phyloP scores from a whole-genome alignment of 2,797 vertebrate species.

The Falco peregrinus region DNA sequence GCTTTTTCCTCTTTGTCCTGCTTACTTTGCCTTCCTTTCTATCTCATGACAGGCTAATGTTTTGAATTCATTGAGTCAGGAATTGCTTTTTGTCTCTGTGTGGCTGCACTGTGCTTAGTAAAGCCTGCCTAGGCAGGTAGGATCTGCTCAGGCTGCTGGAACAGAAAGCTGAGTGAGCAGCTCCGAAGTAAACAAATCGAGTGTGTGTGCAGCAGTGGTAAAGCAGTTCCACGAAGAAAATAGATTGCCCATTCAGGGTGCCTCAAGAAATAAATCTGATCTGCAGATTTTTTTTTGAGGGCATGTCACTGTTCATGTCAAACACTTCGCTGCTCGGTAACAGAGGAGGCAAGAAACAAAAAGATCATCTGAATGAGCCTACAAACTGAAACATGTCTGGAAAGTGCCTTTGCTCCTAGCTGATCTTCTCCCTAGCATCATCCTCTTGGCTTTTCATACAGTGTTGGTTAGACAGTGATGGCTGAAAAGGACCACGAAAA shows the following conservation, averaged over 20 bases:
- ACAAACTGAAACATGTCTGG: background rate
- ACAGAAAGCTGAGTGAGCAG: background rate
- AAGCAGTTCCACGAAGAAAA: background rate
- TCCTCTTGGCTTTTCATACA: background rate
- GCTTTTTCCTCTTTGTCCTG: background rate
- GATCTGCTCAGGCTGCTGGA: background rate
- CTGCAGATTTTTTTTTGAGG: background rate
- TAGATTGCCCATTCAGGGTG: rapidly evolving
- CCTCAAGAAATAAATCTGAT: background rate
- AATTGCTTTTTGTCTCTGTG: background rate
- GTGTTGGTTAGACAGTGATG: background rate
- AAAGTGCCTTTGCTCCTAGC: background rate
- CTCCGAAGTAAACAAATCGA: background rate
- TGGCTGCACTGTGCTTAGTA: background rate
- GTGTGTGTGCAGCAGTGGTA: background rate
- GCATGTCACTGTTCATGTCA: background rate
- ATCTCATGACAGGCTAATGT: rapidly evolving
- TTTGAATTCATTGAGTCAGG: background rate
- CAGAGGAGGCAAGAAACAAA: background rate
- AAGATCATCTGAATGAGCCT: background rate
- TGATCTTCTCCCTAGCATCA: background rate
- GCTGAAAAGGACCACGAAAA: background rate
- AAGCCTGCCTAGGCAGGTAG: background rate
- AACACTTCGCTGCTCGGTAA: background rate
- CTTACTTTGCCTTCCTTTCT: background rate